A percentile compares a stretch with the other conserved stretches of the same genome.
Conservation (phyloP, 2,888 invertebrate genomes). For the Kuschelorhynchus macadamiae region DNA sequence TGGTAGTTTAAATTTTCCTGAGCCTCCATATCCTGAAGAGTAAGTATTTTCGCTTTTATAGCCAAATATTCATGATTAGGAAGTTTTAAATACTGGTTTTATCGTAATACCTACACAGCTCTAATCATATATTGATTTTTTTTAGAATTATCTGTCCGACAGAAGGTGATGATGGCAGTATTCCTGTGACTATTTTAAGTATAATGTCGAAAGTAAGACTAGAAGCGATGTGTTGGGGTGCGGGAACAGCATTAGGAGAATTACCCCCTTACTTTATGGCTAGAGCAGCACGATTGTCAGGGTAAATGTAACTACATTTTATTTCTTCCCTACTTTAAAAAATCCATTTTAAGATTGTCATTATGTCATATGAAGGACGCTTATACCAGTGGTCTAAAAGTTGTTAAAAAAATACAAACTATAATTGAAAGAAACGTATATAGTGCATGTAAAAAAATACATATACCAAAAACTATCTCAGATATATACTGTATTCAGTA, state of each 20-base stretch:
- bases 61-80: not conserved
- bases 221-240: slow-evolving; percentile 98
- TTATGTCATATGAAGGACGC: too few species aligned
- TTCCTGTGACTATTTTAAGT: slow-evolving; percentile 86
- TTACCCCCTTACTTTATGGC: slow-evolving; percentile 99
- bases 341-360: too few species aligned
- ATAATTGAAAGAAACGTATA: too few species aligned
- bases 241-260: slow-evolving; percentile 98
- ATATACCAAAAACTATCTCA: too few species aligned
- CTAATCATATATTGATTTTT: too few species aligned
- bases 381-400: too few species aligned
- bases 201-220: slow-evolving; percentile 96
- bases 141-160: slow-evolving; percentile 93
- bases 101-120: too few species aligned
- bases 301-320: slow-evolving; percentile 62
- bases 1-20: slow-evolving; percentile 93
- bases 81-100: too few species aligned
- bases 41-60: slow-evolving; percentile 73
- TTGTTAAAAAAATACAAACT: too few species aligned
- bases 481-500: too few species aligned
- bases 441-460: too few species aligned
- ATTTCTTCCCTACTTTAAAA: too few species aligned
- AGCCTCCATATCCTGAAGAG: slow-evolving; percentile 98
- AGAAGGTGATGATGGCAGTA: slow-evolving; percentile 72
- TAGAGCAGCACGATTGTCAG: slow-evolving; percentile 86